phyloP scores from a whole-genome alignment of 2,113 vertebrate genomes.

The Montifringilla adamsi region DNA sequence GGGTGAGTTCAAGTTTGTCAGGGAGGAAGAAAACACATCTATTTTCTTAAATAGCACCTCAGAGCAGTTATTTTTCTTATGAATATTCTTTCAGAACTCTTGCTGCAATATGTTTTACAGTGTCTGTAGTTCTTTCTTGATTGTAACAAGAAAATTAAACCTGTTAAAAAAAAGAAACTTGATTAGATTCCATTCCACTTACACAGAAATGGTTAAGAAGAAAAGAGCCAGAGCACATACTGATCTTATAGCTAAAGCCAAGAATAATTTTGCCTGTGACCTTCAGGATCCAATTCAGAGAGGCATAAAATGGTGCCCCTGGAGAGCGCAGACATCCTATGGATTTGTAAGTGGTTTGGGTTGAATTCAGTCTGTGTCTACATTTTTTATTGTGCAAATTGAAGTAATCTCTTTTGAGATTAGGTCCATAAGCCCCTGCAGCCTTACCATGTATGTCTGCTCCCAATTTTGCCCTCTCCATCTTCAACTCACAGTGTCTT shows the following conservation, averaged over 20 bases:
- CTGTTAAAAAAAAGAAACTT: not conserved
- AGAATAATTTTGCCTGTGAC: constrained; percentile 4
- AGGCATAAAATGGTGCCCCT: not conserved
- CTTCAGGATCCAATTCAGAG: not conserved
- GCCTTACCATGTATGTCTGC: not conserved
- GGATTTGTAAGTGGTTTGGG: not conserved
- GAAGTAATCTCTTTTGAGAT: not conserved
- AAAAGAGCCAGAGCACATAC: constrained; percentile 3
- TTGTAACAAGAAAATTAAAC: not conserved
- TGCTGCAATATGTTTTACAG: not conserved
- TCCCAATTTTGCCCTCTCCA: not conserved
- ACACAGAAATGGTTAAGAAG: not conserved
- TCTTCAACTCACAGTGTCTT: not conserved
- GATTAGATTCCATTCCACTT: not conserved
- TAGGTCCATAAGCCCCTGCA: not conserved
- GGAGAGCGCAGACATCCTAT: not conserved
- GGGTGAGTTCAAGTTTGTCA: not conserved
- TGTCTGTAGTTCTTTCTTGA: not conserved
- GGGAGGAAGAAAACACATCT: not conserved
- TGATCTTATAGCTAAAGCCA: not conserved
- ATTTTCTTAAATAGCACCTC: not conserved
- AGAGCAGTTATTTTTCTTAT: not conserved
- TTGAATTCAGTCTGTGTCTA: not conserved
- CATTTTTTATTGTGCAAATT: not conserved
- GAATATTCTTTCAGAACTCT: not conserved